A percentile compares a stretch with the other conserved stretches of the same genome.
phyloP scores from a whole-genome alignment of 2,113 vertebrate genomes.

The Pimephales promelas region DNA sequence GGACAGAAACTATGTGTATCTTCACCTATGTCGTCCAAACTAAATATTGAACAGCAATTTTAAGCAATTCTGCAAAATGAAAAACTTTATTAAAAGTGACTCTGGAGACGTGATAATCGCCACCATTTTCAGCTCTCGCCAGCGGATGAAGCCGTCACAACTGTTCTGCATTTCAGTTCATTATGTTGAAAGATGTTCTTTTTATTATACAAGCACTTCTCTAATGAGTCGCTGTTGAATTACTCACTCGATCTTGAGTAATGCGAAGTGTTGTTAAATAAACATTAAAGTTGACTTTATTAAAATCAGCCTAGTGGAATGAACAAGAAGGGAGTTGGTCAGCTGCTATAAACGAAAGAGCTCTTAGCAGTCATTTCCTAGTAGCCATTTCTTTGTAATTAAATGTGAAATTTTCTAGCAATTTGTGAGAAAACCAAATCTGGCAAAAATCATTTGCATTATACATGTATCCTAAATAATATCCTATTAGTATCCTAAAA shows the following conservation, averaged over 20 bases:
- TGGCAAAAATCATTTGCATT: too few species aligned
- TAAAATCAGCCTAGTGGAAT: conserved; percentile 63
- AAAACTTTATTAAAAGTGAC: conserved; percentile 28
- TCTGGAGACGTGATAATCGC: conserved; percentile 3
- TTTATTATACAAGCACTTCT: conserved; percentile 45
- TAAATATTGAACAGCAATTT: conserved; percentile 4
- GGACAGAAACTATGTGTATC: background rate
- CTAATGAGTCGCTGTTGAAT: conserved; percentile 45
- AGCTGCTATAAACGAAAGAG: conserved; percentile 32
- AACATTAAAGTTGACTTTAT: conserved; percentile 64
- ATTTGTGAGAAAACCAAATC: too few species aligned
- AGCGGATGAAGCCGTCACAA: too few species aligned
- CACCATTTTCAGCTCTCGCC: background rate
- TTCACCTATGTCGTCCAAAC: background rate
- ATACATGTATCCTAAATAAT: background rate
- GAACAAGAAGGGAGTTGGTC: conserved; percentile 57
- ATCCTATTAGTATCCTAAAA: too few species aligned
- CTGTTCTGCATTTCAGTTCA: conserved; percentile 20
- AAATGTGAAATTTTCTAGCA: too few species aligned
- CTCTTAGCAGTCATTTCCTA: conserved; percentile 54
- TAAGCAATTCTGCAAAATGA: conserved; percentile 21
- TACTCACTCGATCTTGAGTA: conserved; percentile 30
- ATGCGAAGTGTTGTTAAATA: conserved; percentile 57
- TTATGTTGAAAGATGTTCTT: conserved; percentile 46
- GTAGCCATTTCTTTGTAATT: background rate